phyloP scores from a whole-genome alignment of 1,140 invertebrate species.

The Gonatopus flavifemur region DNA sequence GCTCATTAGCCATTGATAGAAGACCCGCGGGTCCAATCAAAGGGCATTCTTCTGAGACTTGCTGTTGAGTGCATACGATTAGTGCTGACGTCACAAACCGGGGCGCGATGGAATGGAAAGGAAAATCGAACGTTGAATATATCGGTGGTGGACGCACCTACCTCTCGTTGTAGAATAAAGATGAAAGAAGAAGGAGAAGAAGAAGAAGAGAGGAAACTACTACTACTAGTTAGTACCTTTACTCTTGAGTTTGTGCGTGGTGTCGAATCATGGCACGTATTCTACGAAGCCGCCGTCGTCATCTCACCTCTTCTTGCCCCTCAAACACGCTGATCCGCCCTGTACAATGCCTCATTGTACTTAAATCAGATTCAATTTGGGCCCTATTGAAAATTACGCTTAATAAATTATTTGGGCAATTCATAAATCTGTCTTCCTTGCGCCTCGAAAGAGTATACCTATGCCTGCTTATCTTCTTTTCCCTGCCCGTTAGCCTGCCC shows the following conservation, averaged over 20 bases:
- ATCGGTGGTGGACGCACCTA: slow-evolving; percentile 24
- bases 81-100: slow-evolving; percentile 33
- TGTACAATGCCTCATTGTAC: slow-evolving; percentile 55
- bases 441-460: background rate
- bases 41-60: slow-evolving; percentile 48
- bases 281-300: slow-evolving; percentile 32
- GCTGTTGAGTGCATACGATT: slow-evolving; percentile 19
- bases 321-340: slow-evolving; percentile 24
- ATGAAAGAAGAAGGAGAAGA: slow-evolving; percentile 11
- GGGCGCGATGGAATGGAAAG: slow-evolving; percentile 6
- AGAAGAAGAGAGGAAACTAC: slow-evolving; percentile 27
- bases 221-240: slow-evolving; percentile 56
- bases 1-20: slow-evolving; percentile 38
- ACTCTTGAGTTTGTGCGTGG: slow-evolving; percentile 35
- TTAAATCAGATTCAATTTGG: slow-evolving; percentile 62
- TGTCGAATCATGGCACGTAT: slow-evolving; percentile 44
- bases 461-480: background rate
- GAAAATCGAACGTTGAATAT: slow-evolving; percentile 39
- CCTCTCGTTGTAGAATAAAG: slow-evolving; percentile 17
- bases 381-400: slow-evolving; percentile 59
- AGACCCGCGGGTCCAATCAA: slow-evolving; percentile 41
- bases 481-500: background rate
- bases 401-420: slow-evolving; percentile 61
- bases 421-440: slow-evolving; percentile 52
- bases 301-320: no score